These are phyloP conservation scores for Muntiacus reevesi DNA, from an alignment of 2,113 vertebrate genomes.

Conservation along the genomic window DNA sequence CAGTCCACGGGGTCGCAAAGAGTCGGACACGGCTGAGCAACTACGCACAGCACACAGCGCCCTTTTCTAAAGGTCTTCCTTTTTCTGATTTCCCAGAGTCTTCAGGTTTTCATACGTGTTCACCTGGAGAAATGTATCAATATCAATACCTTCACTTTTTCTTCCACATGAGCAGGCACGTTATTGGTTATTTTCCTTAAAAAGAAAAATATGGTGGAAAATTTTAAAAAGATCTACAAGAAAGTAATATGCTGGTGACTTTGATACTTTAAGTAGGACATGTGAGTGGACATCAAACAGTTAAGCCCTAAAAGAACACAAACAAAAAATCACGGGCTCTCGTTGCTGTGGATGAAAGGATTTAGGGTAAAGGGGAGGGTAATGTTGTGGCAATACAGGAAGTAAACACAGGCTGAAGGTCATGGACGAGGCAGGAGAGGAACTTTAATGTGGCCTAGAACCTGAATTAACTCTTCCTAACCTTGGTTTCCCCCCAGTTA, in stretches of 20 bases:
- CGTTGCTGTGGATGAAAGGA: background rate
- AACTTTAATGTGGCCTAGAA: background rate
- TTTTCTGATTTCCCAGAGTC: background rate
- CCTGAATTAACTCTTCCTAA: background rate
- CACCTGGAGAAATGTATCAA: background rate
- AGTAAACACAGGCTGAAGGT: background rate
- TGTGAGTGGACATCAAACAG: background rate
- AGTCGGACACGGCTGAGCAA: accelerated
- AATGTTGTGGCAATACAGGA: background rate
- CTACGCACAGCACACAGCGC: background rate
- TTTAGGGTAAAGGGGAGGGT: background rate
- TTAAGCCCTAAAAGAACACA: background rate
- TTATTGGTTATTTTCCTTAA: background rate
- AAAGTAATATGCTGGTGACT: background rate
- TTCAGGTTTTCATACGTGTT: background rate
- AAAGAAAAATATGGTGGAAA: background rate
- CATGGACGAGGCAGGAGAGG: background rate
- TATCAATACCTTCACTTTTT: background rate
- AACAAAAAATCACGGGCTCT: background rate
- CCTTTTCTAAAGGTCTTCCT: background rate
- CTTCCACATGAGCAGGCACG: background rate
- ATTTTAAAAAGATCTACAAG: background rate
- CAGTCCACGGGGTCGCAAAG: background rate
- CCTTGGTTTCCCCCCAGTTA: background rate
- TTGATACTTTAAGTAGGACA: background rate